A percentile compares a stretch with the other conserved stretches of the same genome.
Evolutionary conservation across 2,888 invertebrate species (phyloP).

Genomic region (Trichopria drosophilae): DNA sequence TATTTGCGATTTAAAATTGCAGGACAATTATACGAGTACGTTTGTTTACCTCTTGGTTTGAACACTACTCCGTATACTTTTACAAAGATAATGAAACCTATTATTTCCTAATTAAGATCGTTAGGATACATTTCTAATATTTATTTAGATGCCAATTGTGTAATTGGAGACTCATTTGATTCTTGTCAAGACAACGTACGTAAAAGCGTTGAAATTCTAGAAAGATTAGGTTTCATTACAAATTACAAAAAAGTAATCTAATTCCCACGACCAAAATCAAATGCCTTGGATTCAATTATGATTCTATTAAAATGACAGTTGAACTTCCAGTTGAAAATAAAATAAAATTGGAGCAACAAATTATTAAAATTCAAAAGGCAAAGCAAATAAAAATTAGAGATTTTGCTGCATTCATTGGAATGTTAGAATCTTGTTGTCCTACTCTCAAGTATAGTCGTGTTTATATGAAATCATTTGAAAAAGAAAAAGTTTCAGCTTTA

Average conservation of each 20-base stretch:
- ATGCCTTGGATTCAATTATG: too few relatives aligned
- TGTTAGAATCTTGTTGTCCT: not conserved
- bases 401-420: too few relatives aligned
- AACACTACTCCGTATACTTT: conserved; percentile 4
- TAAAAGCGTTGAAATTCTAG: not conserved
- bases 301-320: too few relatives aligned
- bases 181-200: not conserved
- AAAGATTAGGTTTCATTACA: too few relatives aligned
- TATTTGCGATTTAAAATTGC: conserved; percentile 18
- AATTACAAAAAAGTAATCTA: too few relatives aligned
- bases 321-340: too few relatives aligned
- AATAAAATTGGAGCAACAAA: too few relatives aligned
- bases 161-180: conserved; percentile 1
- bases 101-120: not conserved
- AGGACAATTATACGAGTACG: conserved; percentile 10
- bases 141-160: conserved; percentile 1
- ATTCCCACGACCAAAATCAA: too few relatives aligned
- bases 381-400: too few relatives aligned
- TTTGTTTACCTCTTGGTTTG: conserved; percentile 12
- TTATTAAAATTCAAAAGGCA: too few relatives aligned
- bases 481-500: not conserved
- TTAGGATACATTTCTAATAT: not conserved
- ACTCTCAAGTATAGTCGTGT: not conserved
- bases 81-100: conserved; percentile 7
- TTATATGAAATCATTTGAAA: not conserved